Base-by-base conservation (phyloP, 2,888 invertebrate genomes). In the Drosophila anomalipes region DNA sequence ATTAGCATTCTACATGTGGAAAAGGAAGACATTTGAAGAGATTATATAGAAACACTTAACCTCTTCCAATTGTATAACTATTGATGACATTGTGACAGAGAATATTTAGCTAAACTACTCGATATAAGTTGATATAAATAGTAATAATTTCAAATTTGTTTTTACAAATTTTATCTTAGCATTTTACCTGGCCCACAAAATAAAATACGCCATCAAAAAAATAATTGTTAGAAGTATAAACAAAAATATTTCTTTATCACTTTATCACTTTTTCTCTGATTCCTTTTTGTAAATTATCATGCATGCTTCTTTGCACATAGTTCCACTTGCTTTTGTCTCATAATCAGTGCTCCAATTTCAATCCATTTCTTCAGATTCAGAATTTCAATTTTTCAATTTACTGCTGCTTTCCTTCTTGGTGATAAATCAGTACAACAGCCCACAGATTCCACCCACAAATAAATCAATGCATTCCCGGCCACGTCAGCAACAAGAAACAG, bases 351-450 rank as follows among this genome's bases (percentile, higher is more conserved):
- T 4, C 49, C 19, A 6, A 51, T 19, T 19, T 19, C 3, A 3
- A 0, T 10, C 12, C 6, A n/a, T 30, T 12, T 12, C 6, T 3
- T 19, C 6, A 12, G 35, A 35, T 35, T 14, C 4, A 0, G 35
- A 19, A 19, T 19, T 47, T 47, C 10, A 52, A 19, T 52, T 30
- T 30, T 19, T 52, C 52, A n/a, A 59, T 58, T 58, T 41, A 16
- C 32, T 16, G 19, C 30, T 26, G 22, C 35, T 52, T 49, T 10
- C 22, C 59, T 37, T n/a, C 28, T 59, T 5, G 70, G 22, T 22
- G 53, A 70, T 70, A 71, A 71, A 71, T 71, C 72, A 63, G 71
- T 49, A 6, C 22, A 39, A 51, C n/a, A 39, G 53, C 28, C 53
- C 28, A 10, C 5, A 33, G 33, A 33, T 28, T 16, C 61, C 26